These are phyloP conservation scores for Drosophila kohkoa DNA, from an alignment of 1,140 invertebrate genomes.

Conservation along the genomic window DNA sequence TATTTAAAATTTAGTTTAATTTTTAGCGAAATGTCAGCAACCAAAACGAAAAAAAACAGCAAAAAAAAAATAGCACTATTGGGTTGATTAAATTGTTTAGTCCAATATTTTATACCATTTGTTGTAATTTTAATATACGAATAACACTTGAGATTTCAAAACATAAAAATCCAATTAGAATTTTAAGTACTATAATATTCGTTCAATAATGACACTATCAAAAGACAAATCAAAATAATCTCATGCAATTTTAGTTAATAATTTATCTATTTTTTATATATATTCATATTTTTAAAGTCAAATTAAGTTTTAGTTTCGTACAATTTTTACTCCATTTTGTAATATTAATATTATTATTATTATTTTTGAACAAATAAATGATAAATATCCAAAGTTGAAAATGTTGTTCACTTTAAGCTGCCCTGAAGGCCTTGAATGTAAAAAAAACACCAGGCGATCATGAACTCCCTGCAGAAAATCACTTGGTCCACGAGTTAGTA, in stretches of 20 bases:
- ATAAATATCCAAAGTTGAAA: conserved; percentile 29
- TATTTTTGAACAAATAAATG: conserved; percentile 68
- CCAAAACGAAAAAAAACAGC: conserved; percentile 7
- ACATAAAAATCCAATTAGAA: conserved; percentile 64
- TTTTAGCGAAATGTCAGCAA: conserved; percentile 63
- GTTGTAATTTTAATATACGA: conserved; percentile 54
- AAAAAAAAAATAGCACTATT: background rate
- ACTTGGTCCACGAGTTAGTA: no score
- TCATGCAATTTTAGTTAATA: conserved; percentile 76
- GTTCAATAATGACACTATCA: conserved; percentile 25
- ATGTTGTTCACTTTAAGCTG: background rate
- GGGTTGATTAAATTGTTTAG: conserved; percentile 24
- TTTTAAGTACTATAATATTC: conserved; percentile 35
- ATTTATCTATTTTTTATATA: conserved; percentile 53
- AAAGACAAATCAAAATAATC: conserved; percentile 53
- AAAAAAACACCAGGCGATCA: no score
- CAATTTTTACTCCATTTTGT: conserved; percentile 68
- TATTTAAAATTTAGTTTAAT: conserved; percentile 70
- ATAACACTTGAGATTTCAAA: conserved; percentile 71
- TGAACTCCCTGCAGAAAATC: no score
- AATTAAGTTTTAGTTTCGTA: conserved; percentile 67
- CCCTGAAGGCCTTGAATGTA: no score
- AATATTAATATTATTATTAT: conserved; percentile 77
- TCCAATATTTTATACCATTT: conserved; percentile 27
- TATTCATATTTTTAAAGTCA: conserved; percentile 58